Conservation (phyloP, 2,113 vertebrate species). For the Gopherus flavomarginatus region DNA sequence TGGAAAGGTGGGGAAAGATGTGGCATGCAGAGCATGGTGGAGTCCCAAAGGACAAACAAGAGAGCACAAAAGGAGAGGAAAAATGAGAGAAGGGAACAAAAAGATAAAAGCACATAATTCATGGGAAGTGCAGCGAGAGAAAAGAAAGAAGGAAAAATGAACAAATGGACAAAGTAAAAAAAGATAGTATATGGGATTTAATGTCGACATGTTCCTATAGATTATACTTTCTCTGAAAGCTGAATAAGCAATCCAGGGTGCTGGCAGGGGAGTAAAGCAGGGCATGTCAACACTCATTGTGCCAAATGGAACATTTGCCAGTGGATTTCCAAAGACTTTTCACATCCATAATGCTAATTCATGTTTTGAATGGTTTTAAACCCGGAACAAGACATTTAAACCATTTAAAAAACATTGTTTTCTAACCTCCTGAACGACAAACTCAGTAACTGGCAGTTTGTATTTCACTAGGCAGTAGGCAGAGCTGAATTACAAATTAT, state of each 20-base stretch:
- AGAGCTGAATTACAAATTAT: background rate
- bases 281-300: rapidly evolving
- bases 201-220: background rate
- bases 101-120: background rate
- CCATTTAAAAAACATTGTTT: background rate
- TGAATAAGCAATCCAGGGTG: background rate
- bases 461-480: background rate
- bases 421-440: background rate
- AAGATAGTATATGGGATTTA: background rate
- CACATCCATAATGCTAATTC: background rate
- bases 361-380: background rate
- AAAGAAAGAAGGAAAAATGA: background rate
- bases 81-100: background rate
- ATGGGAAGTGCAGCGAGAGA: background rate
- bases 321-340: background rate
- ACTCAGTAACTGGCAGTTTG: background rate
- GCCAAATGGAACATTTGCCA: background rate
- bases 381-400: background rate
- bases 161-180: background rate
- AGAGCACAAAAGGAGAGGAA: background rate
- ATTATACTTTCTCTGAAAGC: background rate
- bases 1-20: background rate
- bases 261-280: background rate
- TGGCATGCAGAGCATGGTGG: background rate
- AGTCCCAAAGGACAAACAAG: background rate